Base-by-base conservation (phyloP, 1,140 invertebrate species). In the Drosophila pseudoananassae region DNA sequence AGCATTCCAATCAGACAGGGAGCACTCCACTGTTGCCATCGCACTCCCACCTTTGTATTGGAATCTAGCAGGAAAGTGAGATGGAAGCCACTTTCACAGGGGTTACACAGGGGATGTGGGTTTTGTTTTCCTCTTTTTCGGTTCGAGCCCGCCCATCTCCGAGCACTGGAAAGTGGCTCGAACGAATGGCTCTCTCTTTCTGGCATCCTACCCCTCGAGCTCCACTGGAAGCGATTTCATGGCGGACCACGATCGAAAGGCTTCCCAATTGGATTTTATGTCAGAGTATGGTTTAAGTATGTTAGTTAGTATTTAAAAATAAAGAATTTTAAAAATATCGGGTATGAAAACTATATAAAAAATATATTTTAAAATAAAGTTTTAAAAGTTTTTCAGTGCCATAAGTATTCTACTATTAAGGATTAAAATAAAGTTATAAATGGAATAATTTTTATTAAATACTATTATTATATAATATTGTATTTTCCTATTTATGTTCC, bases 211-310 rank as follows among this genome's bases (percentile, higher is more conserved):
- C 46, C 78, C 80, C 59, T 76, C 56, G 51, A 23, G n/a, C 43
- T 23, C 9, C 54, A 31, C 23, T 87, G 83, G 83, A 87, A 83
- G 59, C 50, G 61, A 72, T 88, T 88, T 79, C 75, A 88, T 87
- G 83, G 83, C 83, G 83, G 79, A 66, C 55, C 56, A 72, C 83
- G 82, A 87, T 87, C 82, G 77, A 87, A 84, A 87, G 81, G 68
- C 81, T 77, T 87, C 59, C 53, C 70, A 60, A 60, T 61, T 46
- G 73, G 60, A 58, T 56, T 50, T 27, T 56, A 52, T 40, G 7
- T n/a, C 59, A 59, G 20, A 23, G 49, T 45, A 50, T 63, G 45
- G 58, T 12, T 2, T 50, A 15, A 33, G 29, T 43, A 51, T 66
- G 51, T 63, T 57, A 45, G 43, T 60, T 64, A 29, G 46, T 47